Evolutionary conservation across 2,888 invertebrate species (phyloP).

Genomic region (Dolichopus griseipennis): DNA sequence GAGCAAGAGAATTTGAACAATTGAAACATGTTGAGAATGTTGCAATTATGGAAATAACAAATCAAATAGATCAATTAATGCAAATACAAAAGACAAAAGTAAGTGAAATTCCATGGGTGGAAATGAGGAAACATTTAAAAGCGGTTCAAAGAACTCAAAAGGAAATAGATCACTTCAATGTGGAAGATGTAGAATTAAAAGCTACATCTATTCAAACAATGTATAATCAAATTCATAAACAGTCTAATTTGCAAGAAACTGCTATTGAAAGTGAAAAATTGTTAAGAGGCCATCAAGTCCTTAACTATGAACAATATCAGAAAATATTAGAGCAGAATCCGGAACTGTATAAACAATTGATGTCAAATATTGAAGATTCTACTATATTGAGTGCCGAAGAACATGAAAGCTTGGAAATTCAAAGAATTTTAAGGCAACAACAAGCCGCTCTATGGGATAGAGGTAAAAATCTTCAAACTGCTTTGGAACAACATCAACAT

Average conservation of each 20-base stretch:
- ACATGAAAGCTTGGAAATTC: slow-evolving; percentile 36
- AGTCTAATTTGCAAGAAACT: slow-evolving; percentile 44
- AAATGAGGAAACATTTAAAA: slow-evolving; percentile 40
- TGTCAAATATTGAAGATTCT: slow-evolving; percentile 35
- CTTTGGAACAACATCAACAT: slow-evolving; percentile 20
- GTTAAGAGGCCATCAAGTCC: slow-evolving; percentile 38
- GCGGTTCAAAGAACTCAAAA: slow-evolving; percentile 42
- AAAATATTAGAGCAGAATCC: background rate
- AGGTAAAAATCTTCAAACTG: slow-evolving; percentile 26
- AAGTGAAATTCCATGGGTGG: slow-evolving; percentile 37
- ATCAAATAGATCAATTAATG: slow-evolving; percentile 39
- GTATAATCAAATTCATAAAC: slow-evolving; percentile 8
- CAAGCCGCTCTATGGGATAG: slow-evolving; percentile 37
- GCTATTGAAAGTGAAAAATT: slow-evolving; percentile 51
- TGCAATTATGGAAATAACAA: slow-evolving; percentile 41
- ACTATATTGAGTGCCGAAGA: slow-evolving; percentile 39
- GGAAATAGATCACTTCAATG: slow-evolving; percentile 40
- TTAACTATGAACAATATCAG: slow-evolving; percentile 25
- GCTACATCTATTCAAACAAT: slow-evolving; percentile 32
- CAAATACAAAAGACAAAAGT: slow-evolving; percentile 35
- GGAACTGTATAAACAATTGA: slow-evolving; percentile 28
- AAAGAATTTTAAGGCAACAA: slow-evolving; percentile 37
- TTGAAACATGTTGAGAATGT: slow-evolving; percentile 40
- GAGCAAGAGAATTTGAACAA: slow-evolving; percentile 39
- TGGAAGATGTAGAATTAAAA: slow-evolving; percentile 44